Evolutionary conservation across 1,140 invertebrate species (phyloP), one percentile per base, ranked within the genome.

Genomic region (Oreohelix idahoensis): DNA sequence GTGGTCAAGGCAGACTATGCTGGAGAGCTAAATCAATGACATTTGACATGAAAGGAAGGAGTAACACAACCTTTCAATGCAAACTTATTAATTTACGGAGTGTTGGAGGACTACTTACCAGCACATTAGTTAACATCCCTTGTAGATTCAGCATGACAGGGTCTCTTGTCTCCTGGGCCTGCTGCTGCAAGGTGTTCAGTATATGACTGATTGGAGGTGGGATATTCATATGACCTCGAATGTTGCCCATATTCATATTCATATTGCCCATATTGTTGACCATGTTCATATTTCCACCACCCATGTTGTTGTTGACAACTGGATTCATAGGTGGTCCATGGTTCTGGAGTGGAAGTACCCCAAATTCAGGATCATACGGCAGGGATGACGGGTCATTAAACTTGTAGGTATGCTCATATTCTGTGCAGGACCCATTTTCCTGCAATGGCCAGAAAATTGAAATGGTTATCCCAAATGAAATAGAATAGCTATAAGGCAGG

Each of bases 381-480:
- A 82, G 38, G 26, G 80, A 82, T 20, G 80, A 82, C 23, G 80
- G 80, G 51, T 82, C 80, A 36, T 82, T 75, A 36, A 53, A 38
- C 29, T 82, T 74, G 71, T 82, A 82, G 13, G 80, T 82, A 49
- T 82, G 80, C n/a, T 75, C 71, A 63, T 82, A 82, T 39, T 74
- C 80, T 35, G 80, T 75, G 35, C 80, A 82, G 1, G 80, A 82
- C 11, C 80, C 80, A 63, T 82, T 82, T 32, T 82, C 80, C 80
- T 82, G 80, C 17, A 39, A 38, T n/a, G 36, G 66, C 53, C 10
- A 45, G 20, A 29, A 42, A 15, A 11, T 38, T 39, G 1, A 5
- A 45, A 45, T 45, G 42, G 42, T 45, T 15, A 45, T 45, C n/a
- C n/a, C n/a, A n/a, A n/a, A n/a, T n/a, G n/a, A n/a, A n/a, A n/a